These are phyloP conservation scores for Pachydiplax longipennis DNA, from an alignment of 2,888 invertebrate species.

Conservation along the genomic window DNA sequence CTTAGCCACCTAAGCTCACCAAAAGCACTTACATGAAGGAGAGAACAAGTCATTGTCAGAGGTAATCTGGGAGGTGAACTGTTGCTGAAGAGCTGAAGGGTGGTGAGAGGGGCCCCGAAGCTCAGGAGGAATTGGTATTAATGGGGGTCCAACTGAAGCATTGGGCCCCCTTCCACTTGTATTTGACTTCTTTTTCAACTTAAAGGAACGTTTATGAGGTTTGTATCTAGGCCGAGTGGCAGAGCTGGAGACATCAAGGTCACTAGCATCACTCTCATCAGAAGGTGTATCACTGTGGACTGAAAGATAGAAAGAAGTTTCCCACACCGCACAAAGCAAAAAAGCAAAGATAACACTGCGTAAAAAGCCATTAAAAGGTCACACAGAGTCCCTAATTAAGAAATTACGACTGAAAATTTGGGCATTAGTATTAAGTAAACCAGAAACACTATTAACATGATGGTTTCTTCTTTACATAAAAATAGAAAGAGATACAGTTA, in stretches of 20 bases:
- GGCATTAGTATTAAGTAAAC: background rate
- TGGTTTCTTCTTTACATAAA: too few relatives aligned
- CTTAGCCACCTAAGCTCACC: background rate
- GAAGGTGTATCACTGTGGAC: constrained; percentile 56
- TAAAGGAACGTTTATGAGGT: constrained; percentile 61
- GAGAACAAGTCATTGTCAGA: constrained; percentile 60
- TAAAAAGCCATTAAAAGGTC: background rate
- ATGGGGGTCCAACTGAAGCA: constrained; percentile 45
- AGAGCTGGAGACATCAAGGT: constrained; percentile 57
- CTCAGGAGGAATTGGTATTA: constrained; percentile 46
- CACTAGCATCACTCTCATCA: constrained; percentile 60
- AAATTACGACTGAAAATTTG: background rate
- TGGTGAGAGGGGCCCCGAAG: constrained; percentile 44
- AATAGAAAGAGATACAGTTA: too few relatives aligned
- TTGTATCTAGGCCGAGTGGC: constrained; percentile 55
- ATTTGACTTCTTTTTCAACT: constrained; percentile 57
- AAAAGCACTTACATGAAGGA: constrained; percentile 59
- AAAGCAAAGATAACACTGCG: background rate
- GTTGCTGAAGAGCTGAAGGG: constrained; percentile 33
- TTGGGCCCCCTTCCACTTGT: constrained; percentile 46
- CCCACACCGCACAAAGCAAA: background rate
- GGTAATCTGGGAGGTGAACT: constrained; percentile 52
- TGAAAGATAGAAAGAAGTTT: constrained; percentile 47
- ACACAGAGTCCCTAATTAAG: background rate
- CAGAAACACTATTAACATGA: background rate